Evolutionary conservation across 2,113 vertebrate species (phyloP).

Genomic region (Rhinoptilus africanus): DNA sequence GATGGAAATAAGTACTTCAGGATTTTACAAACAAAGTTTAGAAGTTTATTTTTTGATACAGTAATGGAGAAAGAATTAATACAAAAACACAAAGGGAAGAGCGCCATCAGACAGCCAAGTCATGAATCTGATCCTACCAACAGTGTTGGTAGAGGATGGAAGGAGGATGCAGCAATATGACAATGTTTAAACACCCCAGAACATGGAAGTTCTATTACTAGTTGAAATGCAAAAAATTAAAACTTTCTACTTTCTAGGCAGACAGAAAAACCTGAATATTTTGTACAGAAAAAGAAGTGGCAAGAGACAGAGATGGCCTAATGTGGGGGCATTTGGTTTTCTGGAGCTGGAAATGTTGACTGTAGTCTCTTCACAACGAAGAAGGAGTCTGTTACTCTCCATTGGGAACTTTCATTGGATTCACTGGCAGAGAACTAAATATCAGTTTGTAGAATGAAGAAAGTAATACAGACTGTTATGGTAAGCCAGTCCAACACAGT

Average conservation of each 20-base stretch:
- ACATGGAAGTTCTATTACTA: not conserved
- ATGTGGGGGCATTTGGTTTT: not conserved
- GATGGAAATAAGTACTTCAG: not conserved
- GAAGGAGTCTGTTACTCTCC: not conserved
- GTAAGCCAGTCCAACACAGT: not conserved
- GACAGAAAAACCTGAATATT: not conserved
- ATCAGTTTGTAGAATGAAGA: not conserved
- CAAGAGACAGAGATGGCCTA: not conserved
- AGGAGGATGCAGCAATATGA: not conserved
- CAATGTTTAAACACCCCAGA: not conserved
- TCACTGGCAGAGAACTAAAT: not conserved
- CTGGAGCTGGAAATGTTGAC: not conserved
- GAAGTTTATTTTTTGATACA: not conserved
- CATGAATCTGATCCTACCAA: not conserved
- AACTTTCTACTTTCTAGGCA: not conserved
- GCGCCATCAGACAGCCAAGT: not conserved
- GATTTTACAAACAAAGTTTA: slow-evolving; percentile 15
- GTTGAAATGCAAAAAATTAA: not conserved
- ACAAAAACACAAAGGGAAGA: not conserved
- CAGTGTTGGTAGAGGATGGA: not conserved
- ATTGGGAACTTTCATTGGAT: not conserved
- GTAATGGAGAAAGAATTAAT: not conserved
- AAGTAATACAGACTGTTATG: not conserved
- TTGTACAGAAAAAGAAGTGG: not conserved
- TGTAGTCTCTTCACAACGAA: not conserved